Evolutionary conservation across 2,113 vertebrate species (phyloP), one percentile per base, ranked within the genome.

Genomic region (Polyodon spathula): DNA sequence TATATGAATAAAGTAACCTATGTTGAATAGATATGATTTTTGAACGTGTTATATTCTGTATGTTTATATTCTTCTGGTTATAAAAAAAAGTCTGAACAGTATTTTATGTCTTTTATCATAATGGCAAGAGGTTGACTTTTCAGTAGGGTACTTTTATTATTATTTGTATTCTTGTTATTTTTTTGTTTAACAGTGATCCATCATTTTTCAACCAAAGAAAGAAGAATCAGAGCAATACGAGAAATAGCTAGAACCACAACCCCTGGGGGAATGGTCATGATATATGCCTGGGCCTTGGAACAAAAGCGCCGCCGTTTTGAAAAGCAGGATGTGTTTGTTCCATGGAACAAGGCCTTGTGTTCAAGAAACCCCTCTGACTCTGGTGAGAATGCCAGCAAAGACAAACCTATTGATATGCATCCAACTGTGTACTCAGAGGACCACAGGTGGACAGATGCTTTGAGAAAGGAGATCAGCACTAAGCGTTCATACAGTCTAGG

Each of bases 231-330:
- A 76, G 89, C 89, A 54, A 79, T 91, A 64, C 80, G 78, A 63
- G 89, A 91, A 80, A 89, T 91, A 86, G 81, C 84, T 4, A 75
- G 89, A 37, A 68, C 87, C 38, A 69, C 89, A 59, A 56, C 64
- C 50, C 81, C 84, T 0, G 80, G 88, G 27, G 89, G 89, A n/a
- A 86, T 79, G 62, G 76, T 91, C 65, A 88, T 91, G 88, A 81
- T 91, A 64, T 91, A 89, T 0, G 89, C 90, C 3, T 91, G 89
- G 88, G 89, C 89, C 4, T 86, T 89, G 88, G 89, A 91, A 68
- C 88, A 91, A 60, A 89, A 87, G 73, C 81, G 79, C 17, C 82
- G 89, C 4, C 84, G 1, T 60, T 91, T 91, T 71, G 85, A 88
- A 72, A 89, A 87, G 64, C 89, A 90, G 69, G 89, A 90, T 0